Percentiles rank a stretch among this genome's conserved stretches.
These are phyloP conservation scores for Drosophila quinaria DNA, from an alignment of 2,888 invertebrate species.

Conservation along the genomic window DNA sequence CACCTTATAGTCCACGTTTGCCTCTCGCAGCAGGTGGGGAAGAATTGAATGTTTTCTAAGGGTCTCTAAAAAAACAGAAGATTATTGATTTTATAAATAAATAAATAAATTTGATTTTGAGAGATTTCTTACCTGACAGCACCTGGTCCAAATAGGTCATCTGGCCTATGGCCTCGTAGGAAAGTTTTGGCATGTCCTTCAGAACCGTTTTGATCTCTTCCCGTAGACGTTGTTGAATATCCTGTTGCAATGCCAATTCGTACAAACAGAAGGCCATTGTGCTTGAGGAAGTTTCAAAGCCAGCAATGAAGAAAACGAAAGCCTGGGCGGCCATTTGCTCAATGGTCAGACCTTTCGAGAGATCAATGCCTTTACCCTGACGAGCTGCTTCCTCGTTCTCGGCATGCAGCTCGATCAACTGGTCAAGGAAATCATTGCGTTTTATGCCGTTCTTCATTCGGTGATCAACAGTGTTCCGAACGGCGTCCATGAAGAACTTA, in stretches of 20 bases:
- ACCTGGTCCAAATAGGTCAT: constrained; percentile 82
- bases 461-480: constrained; percentile 84
- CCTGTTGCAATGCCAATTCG: constrained; percentile 80
- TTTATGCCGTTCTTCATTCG: constrained; percentile 81
- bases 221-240: constrained; percentile 70
- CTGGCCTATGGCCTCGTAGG: constrained; percentile 70
- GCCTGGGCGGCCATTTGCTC: constrained; percentile 87
- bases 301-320: constrained; percentile 87
- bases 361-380: constrained; percentile 53
- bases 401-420: constrained; percentile 84
- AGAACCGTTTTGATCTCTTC: constrained; percentile 71
- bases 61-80: constrained; percentile 85
- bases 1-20: constrained; percentile 86
- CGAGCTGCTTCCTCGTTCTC: constrained; percentile 49
- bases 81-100: no score
- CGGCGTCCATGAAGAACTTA: constrained; percentile 83
- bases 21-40: constrained; percentile 86
- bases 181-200: constrained; percentile 59
- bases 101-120: not conserved
- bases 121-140: constrained; percentile 70
- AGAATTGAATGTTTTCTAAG: constrained; percentile 87
- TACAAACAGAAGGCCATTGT: constrained; percentile 85
- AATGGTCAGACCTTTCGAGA: constrained; percentile 74
- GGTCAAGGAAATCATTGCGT: constrained; percentile 86
- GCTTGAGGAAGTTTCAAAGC: constrained; percentile 87